Evolutionary conservation across 1,140 invertebrate genomes (phyloP), one percentile per base, ranked within the genome.

Genomic region (Saxidomus purpurata): DNA sequence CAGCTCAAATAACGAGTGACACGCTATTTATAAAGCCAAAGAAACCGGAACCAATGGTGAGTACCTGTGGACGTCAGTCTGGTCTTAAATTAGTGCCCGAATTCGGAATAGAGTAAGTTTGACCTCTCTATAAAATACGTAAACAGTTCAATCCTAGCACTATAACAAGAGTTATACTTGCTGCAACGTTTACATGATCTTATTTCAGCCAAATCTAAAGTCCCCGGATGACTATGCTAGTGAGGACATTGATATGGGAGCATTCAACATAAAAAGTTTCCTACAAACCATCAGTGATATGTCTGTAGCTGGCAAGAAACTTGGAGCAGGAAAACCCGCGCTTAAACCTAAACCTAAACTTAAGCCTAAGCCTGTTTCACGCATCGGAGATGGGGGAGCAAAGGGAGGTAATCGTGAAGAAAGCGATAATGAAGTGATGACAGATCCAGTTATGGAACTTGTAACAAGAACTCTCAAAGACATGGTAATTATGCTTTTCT

Each of bases 1-100:
- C 91, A 13, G 31, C 59, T 28, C 74, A 91, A 9, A 83, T 92
- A 25, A 22, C 91, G 34, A 36, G 76, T 25, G 82, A 92, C 71
- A 15, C 31, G 11, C 22, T 92, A 0, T 92, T 92, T 52, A 79
- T 82, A 69, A 87, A 89, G 28, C 1, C 43, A 22, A 8, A n/a
- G 22, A 85, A 85, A 74, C 82, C 82, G n/a, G n/a, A 19, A 71
- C 82, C 63, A 31, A 69, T 85, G 82, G 82, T 85, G n/a, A 79
- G 74, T 49, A 38, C 55, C 6, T 59, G n/a, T n/a, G n/a, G n/a
- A n/a, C n/a, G n/a, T n/a, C n/a, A n/a, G n/a, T n/a, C n/a, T n/a
- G n/a, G n/a, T n/a, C n/a, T n/a, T n/a, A n/a, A n/a, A n/a, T n/a
- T n/a, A n/a, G n/a, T n/a, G n/a, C n/a, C n/a, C n/a, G n/a, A n/a